Evolutionary conservation across 1,140 invertebrate species (phyloP).

Genomic region (Conus ventricosus): DNA sequence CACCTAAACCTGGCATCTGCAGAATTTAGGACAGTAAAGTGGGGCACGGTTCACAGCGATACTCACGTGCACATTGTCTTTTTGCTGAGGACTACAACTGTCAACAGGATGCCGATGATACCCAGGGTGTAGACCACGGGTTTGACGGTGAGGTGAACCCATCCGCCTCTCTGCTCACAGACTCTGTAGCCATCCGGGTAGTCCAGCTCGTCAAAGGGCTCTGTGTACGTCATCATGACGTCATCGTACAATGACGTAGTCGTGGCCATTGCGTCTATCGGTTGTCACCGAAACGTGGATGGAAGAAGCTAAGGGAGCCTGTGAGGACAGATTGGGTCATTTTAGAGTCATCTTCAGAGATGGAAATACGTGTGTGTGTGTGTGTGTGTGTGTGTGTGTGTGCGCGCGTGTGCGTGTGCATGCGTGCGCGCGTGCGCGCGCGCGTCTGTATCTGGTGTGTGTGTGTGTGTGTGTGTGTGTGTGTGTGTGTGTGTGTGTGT

Average conservation of each 20-base stretch:
- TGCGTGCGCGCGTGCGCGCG: no score
- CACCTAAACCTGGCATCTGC: not conserved
- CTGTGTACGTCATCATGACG: not conserved
- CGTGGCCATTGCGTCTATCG: not conserved
- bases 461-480: no score
- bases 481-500: no score
- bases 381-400: no score
- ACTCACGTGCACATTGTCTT: constrained; percentile 81
- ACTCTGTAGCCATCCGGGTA: constrained; percentile 1
- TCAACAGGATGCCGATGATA: constrained; percentile 83
- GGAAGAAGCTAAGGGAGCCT: no score
- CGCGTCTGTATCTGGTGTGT: no score
- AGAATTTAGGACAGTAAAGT: not conserved
- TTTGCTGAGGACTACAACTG: constrained; percentile 84
- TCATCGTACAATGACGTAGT: not conserved
- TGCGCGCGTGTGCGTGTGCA: no score
- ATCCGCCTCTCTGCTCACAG: not conserved
- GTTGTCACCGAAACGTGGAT: no score
- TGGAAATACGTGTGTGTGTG: no score
- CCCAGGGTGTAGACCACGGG: constrained; percentile 83
- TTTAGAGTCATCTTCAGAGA: no score
- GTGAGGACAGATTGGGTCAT: no score
- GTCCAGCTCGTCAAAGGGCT: not conserved
- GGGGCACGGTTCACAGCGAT: not conserved
- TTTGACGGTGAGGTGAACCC: constrained; percentile 75